Evolutionary conservation across 2,888 invertebrate genomes (phyloP), one percentile per base, ranked within the genome.

Genomic region (Scaptomyza parva): DNA sequence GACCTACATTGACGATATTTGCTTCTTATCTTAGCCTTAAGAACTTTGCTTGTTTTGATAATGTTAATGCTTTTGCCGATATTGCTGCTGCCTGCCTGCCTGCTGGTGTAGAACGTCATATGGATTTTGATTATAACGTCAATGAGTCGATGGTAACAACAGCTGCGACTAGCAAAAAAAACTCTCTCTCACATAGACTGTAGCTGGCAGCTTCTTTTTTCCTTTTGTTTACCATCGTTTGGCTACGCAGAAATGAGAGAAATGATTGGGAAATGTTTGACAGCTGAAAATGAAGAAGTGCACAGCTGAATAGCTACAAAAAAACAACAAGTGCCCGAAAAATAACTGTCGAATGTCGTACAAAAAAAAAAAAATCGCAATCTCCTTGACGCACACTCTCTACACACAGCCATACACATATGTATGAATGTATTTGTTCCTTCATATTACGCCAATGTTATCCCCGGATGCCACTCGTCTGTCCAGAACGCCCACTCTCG

Each of bases 51-150:
- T 61, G 45, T 48, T 24, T 48, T 20, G 67, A 28, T 44, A 55
- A 33, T 45, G 62, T 33, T 44, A 55, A 33, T 45, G 62, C 52
- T 37, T 47, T 39, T 24, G 28, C 17, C 33, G 30, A 18, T 44
- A 37, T 20, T 37, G 40, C 26, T 59, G 51, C 26, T 54, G 24
- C 6, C 28, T 30, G 28, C 3, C 11, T 14, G 14, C 6, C 35
- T 5, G 35, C 8, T 35, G 14, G 14, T 33, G 12, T 37, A 45
- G 48, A 60, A 70, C 67, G 72, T 78, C 82, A 78, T 79, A 79
- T 75, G 72, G 79, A 82, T 85, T 84, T 82, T 72, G 82, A 82
- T 77, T 65, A 78, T 78, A 83, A 78, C 71, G 83, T 77, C 83
- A 75, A 79, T 77, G 77, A 67, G 61, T 68, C 72, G 76, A 79